Base-by-base conservation (phyloP, 2,888 invertebrate genomes). In the Autographa gamma region DNA sequence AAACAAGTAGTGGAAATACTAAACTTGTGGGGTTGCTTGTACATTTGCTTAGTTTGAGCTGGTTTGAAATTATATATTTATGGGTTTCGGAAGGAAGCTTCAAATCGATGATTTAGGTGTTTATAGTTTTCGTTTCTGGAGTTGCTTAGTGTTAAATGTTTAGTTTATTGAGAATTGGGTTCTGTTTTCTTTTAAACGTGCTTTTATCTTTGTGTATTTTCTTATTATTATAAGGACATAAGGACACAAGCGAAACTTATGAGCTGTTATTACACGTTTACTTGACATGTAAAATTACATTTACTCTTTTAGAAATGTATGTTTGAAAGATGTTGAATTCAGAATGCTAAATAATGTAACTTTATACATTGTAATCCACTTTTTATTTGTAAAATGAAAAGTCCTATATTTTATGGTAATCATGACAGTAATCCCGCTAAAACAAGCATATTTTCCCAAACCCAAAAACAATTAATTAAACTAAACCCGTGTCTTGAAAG, bases 1-100 rank as follows among this genome's bases (percentile, higher is more conserved):
- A 80, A 80, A 81, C 77, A 75, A 71, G 69, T 41, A 71, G 69
- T 41, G 1, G 54, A 71, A 70, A 74, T 73, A 66, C 68, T 66
- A 66, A 60, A 76, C 61, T 54, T 73, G 64, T 52, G 56, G 52
- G 18, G 56, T 32, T 67, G 63, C 32, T 69, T 73, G 58, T 61
- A 58, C 56, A 52, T 38, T 56, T 69, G 63, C 59, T 71, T 74
- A 80, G 66, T 71, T 69, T 25, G 54, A 34, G 67, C 60, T 25
- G 65, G 54, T 38, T 68, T 76, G 71, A 76, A 69, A 72, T 71
- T 61, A 76, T 65, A 79, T 65, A 69, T 71, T 63, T 76, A 76
- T 79, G 63, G 63, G 63, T 71, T 71, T 76, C 54, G 68, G 54
- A 63, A 41, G 66, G 70, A 64, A 34, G 38, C 11, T 38, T 43